phyloP scores from a whole-genome alignment of 2,888 invertebrate species.

The Lithosia quadra region DNA sequence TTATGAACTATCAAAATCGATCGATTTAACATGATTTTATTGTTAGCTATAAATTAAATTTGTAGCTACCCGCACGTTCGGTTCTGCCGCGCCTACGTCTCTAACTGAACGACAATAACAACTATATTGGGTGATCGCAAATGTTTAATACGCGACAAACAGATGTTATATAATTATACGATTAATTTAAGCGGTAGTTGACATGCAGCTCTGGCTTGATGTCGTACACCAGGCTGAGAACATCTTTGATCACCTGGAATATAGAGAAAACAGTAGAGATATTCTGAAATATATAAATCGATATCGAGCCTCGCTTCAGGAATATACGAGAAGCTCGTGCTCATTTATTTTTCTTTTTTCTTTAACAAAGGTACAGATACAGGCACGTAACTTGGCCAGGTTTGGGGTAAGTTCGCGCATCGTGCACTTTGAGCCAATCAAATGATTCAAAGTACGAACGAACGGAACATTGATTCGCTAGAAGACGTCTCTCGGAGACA shows the following conservation, averaged over 20 bases:
- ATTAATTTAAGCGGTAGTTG: slow-evolving; percentile 90
- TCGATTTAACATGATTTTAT: slow-evolving; percentile 45
- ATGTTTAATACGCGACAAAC: slow-evolving; percentile 50
- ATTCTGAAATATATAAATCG: too few species aligned
- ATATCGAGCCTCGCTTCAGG: neutral
- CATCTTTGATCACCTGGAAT: slow-evolving; percentile 91
- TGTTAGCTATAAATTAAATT: slow-evolving; percentile 22
- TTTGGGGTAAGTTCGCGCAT: too few species aligned
- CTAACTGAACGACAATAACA: slow-evolving; percentile 65
- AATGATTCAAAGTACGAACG: too few species aligned
- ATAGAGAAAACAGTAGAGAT: slow-evolving; percentile 39
- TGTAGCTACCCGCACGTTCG: slow-evolving; percentile 29
- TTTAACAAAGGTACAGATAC: too few species aligned
- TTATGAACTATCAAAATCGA: slow-evolving; percentile 35
- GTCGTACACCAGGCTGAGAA: slow-evolving; percentile 95
- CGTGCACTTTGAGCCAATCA: too few species aligned
- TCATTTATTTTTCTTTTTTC: too few species aligned
- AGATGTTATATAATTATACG: slow-evolving; percentile 25
- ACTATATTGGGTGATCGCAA: slow-evolving; percentile 65
- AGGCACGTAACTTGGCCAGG: too few species aligned
- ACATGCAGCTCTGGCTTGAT: slow-evolving; percentile 97
- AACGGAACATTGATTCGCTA: too few species aligned
- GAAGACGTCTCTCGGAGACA: too few species aligned
- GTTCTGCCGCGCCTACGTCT: slow-evolving; percentile 55
- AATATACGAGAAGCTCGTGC: neutral